Percentiles rank a stretch among this genome's conserved stretches.
phyloP scores from a whole-genome alignment of 2,888 invertebrate species.

The Thumatha senex region DNA sequence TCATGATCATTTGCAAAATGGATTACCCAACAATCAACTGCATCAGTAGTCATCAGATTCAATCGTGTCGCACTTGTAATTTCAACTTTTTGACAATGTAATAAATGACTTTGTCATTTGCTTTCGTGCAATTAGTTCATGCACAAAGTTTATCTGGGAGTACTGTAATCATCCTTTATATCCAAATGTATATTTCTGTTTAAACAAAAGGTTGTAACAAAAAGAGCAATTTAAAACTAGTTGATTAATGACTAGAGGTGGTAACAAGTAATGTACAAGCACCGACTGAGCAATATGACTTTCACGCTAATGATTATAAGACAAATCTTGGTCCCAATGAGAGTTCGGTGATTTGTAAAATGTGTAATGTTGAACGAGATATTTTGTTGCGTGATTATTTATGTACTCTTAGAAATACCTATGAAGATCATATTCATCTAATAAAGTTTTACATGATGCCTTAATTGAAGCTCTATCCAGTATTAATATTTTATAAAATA shows the following conservation, averaged over 20 bases:
- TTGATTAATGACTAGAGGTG: constrained; percentile 32
- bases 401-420: background rate
- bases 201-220: no score
- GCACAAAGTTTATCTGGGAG: no score
- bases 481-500: background rate
- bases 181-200: no score
- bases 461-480: background rate
- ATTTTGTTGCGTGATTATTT: constrained; percentile 9
- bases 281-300: constrained; percentile 23
- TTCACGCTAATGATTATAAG: constrained; percentile 39
- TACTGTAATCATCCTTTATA: no score
- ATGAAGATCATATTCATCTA: background rate
- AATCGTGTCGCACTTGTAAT: no score
- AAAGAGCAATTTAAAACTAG: background rate
- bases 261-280: constrained; percentile 33
- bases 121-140: no score
- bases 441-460: background rate
- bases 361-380: constrained; percentile 8
- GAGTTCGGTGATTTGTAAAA: constrained; percentile 31
- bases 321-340: constrained; percentile 36
- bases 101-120: no score
- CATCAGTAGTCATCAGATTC: no score
- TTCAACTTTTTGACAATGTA: no score
- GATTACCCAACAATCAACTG: no score
- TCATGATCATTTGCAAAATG: no score